These are phyloP conservation scores for Perdita meconis DNA, from an alignment of 2,888 invertebrate genomes.

Conservation along the genomic window DNA sequence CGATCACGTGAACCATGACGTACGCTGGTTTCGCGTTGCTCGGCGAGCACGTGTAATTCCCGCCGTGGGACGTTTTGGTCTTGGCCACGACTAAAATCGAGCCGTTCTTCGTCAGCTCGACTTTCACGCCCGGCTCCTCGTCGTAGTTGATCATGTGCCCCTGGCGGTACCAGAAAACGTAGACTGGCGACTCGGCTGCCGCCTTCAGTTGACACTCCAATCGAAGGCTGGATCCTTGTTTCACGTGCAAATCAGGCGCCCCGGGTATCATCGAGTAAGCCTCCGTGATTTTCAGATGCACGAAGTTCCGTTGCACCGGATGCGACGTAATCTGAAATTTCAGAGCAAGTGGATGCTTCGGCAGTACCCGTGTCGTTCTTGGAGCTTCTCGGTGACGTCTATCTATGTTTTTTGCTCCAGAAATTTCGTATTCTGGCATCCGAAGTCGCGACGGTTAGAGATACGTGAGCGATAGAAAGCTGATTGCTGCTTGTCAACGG, in stretches of 20 bases:
- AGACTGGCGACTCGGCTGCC: constrained; percentile 80
- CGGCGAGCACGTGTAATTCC: constrained; percentile 81
- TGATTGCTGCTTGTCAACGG: too few species aligned
- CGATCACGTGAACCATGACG: constrained; percentile 81
- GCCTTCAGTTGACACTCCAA: constrained; percentile 81
- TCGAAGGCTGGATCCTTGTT: constrained; percentile 81
- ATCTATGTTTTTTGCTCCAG: too few species aligned
- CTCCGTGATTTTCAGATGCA: constrained; percentile 79
- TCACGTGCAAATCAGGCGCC: constrained; percentile 81
- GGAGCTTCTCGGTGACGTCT: too few species aligned
- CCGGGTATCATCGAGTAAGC: constrained; percentile 82
- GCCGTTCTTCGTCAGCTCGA: constrained; percentile 79
- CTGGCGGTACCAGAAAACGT: constrained; percentile 82
- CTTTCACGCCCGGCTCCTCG: constrained; percentile 81
- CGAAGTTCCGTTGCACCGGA: constrained; percentile 80
- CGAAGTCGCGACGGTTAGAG: too few species aligned
- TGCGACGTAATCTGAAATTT: constrained; percentile 77
- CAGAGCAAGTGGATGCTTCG: constrained; percentile 9
- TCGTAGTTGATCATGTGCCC: constrained; percentile 83
- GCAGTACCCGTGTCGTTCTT: background rate
- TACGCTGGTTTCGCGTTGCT: constrained; percentile 80
- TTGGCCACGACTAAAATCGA: constrained; percentile 80
- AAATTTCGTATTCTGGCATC: too few species aligned
- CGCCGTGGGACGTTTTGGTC: constrained; percentile 80
- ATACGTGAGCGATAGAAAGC: too few species aligned